phyloP scores from a whole-genome alignment of 2,888 invertebrate genomes.

The Magallana nippona region DNA sequence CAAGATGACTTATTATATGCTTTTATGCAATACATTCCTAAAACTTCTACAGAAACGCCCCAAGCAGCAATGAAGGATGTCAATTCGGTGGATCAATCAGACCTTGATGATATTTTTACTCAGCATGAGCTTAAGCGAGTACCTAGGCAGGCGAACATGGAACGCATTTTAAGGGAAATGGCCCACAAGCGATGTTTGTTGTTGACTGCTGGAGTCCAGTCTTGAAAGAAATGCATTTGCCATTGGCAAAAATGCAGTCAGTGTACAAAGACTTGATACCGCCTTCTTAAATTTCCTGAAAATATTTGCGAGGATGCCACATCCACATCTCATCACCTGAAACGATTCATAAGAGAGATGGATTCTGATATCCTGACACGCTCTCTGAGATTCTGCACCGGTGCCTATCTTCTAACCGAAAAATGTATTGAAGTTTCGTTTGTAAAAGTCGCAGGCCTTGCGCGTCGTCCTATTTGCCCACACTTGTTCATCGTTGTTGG shows the following conservation, averaged over 20 bases:
- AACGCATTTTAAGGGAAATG: slow-evolving; percentile 47
- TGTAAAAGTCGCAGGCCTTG: slow-evolving; percentile 43
- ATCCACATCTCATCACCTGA: no score
- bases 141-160: slow-evolving; percentile 48
- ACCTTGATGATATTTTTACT: slow-evolving; percentile 45
- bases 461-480: slow-evolving; percentile 45
- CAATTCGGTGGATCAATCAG: slow-evolving; percentile 47
- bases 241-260: slow-evolving; percentile 15
- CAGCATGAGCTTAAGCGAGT: slow-evolving; percentile 46
- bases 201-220: slow-evolving; percentile 48
- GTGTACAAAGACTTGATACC: slow-evolving; percentile 25
- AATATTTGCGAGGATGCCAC: no score
- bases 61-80: slow-evolving; percentile 44
- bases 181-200: slow-evolving; percentile 55
- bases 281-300: slow-evolving; percentile 35
- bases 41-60: slow-evolving; percentile 42
- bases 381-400: slow-evolving; percentile 46
- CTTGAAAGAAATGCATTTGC: slow-evolving; percentile 35
- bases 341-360: slow-evolving; percentile 35
- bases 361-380: slow-evolving; percentile 30
- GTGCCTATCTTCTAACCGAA: slow-evolving; percentile 40
- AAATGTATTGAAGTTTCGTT: slow-evolving; percentile 42
- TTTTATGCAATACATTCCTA: slow-evolving; percentile 46
- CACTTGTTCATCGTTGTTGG: slow-evolving; percentile 38
- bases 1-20: slow-evolving; percentile 42